A percentile compares a stretch with the other conserved stretches of the same genome.
Evolutionary conservation across 2,113 vertebrate genomes (phyloP).

Genomic region (Ciconia maguari): DNA sequence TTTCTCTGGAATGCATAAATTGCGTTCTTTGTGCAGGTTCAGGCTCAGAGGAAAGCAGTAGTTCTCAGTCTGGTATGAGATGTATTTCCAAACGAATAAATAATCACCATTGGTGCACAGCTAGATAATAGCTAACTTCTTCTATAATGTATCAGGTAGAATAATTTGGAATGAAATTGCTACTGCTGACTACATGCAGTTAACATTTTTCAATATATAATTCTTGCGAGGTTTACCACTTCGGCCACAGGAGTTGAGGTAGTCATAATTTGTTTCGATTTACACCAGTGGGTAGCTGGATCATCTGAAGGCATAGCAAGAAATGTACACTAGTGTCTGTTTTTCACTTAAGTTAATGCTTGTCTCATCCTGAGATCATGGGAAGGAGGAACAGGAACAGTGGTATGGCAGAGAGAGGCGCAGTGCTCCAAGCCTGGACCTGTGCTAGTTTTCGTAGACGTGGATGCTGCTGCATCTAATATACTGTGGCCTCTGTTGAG

Average conservation of each 20-base stretch:
- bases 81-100: conserved; percentile 57
- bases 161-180: conserved; percentile 29
- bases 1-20: background rate
- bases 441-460: fast-evolving
- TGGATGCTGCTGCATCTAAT: background rate
- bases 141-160: conserved; percentile 27
- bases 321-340: background rate
- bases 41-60: conserved; percentile 17
- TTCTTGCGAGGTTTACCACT: background rate
- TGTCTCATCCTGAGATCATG: too few relatives aligned
- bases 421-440: background rate
- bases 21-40: background rate
- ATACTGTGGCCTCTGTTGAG: background rate
- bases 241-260: background rate
- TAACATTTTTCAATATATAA: background rate
- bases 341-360: background rate
- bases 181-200: background rate
- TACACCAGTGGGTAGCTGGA: background rate
- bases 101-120: background rate
- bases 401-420: background rate
- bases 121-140: conserved; percentile 28
- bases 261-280: background rate
- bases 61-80: conserved; percentile 9
- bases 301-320: background rate
- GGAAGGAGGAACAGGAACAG: background rate